Base-by-base conservation (phyloP, 2,113 vertebrate species). In the Microcebus tavaratra region DNA sequence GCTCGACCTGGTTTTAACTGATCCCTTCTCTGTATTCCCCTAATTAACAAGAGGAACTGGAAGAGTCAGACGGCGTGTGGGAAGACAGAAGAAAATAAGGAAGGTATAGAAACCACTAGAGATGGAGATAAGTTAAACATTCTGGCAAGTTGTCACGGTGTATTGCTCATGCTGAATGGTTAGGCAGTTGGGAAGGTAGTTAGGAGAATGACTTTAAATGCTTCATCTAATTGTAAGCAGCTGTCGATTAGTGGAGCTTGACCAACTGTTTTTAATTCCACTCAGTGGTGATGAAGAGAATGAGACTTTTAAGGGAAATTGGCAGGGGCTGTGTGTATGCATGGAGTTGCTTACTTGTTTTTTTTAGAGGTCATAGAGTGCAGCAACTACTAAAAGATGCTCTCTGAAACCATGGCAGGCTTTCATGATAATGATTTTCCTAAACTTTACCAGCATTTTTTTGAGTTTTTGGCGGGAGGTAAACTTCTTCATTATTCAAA, bases 161-260 rank as follows among this genome's bases (percentile, higher is more conserved):
- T 97, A 88, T 98, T 98, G 98, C 98, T 98, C 97, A 96, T 97
- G 73, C 90, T 98, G 95, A 96, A 96, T 95, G 95, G 97, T 79
- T 97, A 97, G 98, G 96, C 97, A 92, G 91, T 98, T 98, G 98
- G 97, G 97, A 98, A 98, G 97, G 98, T 98, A 97, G 98, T 98
- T 98, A 98, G 98, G 96, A 98, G 93, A 98, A 97, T 97, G 97
- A 93, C 94, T 98, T 93, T 98, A 98, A 97, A 98, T 98, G 96
- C 95, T 98, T 98, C 89, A 87, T 97, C 97, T 98, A 98, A 99
- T 98, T 98, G 98, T 86, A 98, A 99, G 94, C 99, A 99, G 98
- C 98, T 99, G 98, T 94, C 91, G 97, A 93, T 98, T 98, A 97
- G 95, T 96, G 65, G 97, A 94, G 96, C 90, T 97, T 97, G 93